A percentile compares a stretch with the other conserved stretches of the same genome.
Conservation (phyloP, 2,888 invertebrate species). For the Epiblema foenella region DNA sequence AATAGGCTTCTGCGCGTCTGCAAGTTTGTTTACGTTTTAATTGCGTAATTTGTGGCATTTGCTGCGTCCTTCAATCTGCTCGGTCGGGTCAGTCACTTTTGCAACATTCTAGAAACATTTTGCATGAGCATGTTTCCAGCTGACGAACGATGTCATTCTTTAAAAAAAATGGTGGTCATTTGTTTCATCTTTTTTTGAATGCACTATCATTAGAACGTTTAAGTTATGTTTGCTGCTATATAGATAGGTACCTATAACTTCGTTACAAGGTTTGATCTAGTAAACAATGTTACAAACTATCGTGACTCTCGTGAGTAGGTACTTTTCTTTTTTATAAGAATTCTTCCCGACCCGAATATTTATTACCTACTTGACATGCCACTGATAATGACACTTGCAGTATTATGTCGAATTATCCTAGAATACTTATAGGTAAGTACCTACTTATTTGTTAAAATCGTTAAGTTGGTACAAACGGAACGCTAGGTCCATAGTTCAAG, state of each 20-base stretch:
- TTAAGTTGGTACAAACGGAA: no score
- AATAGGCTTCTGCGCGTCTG: background rate
- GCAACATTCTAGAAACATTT: constrained; percentile 30
- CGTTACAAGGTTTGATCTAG: background rate
- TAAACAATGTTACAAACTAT: background rate
- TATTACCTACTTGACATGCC: no score
- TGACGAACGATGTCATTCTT: background rate
- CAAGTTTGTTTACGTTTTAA: constrained; percentile 17
- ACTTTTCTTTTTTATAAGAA: background rate
- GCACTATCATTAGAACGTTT: background rate
- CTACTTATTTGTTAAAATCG: no score
- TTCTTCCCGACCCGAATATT: no score
- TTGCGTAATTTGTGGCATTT: constrained; percentile 30
- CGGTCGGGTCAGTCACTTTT: constrained; percentile 39
- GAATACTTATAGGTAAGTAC: no score
- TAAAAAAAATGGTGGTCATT: no score
- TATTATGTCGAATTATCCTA: no score
- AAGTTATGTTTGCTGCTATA: background rate
- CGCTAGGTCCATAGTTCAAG: no score
- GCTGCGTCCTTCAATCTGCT: constrained; percentile 25
- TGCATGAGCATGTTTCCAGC: no score
- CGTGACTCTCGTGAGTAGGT: no score
- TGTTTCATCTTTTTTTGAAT: background rate
- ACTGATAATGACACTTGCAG: no score
- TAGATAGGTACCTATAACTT: background rate